Evolutionary conservation across 2,797 vertebrate species (phyloP).

Genomic region (Bovichtus variegatus): DNA sequence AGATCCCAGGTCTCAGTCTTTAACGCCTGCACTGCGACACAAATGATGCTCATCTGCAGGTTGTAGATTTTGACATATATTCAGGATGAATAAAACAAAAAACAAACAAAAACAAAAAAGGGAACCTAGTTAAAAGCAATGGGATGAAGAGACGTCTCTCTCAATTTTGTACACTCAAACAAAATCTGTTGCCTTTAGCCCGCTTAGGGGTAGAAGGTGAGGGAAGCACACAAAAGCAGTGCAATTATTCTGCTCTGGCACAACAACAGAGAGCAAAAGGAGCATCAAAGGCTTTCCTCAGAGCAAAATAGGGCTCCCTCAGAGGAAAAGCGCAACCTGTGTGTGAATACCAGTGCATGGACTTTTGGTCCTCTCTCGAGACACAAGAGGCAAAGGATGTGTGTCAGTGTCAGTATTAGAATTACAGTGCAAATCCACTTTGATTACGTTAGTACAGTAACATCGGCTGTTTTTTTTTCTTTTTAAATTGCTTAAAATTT

Average conservation of each 20-base stretch:
- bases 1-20: not conserved
- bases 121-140: slow-evolving; percentile 74
- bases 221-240: slow-evolving; percentile 84
- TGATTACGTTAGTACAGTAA: slow-evolving; percentile 23
- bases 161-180: slow-evolving; percentile 86
- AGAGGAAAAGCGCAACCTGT: slow-evolving; percentile 82
- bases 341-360: slow-evolving; percentile 80
- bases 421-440: slow-evolving; percentile 30
- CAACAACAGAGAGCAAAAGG: slow-evolving; percentile 87
- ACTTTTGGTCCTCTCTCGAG: slow-evolving; percentile 72
- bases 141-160: slow-evolving; percentile 81
- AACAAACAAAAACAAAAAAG: slow-evolving; percentile 69
- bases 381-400: slow-evolving; percentile 59
- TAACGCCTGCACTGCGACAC: slow-evolving; percentile 2
- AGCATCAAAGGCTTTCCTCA: slow-evolving; percentile 87
- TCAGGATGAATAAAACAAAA: slow-evolving; percentile 64
- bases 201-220: slow-evolving; percentile 88
- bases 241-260: slow-evolving; percentile 88
- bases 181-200: slow-evolving; percentile 87
- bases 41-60: slow-evolving; percentile 55
- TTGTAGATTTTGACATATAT: slow-evolving; percentile 62
- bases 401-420: slow-evolving; percentile 42
- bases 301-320: slow-evolving; percentile 81
- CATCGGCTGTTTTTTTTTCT: not conserved
- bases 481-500: not conserved